Conservation (phyloP, 1,140 invertebrate genomes). For the Chironomus striatipennis region DNA sequence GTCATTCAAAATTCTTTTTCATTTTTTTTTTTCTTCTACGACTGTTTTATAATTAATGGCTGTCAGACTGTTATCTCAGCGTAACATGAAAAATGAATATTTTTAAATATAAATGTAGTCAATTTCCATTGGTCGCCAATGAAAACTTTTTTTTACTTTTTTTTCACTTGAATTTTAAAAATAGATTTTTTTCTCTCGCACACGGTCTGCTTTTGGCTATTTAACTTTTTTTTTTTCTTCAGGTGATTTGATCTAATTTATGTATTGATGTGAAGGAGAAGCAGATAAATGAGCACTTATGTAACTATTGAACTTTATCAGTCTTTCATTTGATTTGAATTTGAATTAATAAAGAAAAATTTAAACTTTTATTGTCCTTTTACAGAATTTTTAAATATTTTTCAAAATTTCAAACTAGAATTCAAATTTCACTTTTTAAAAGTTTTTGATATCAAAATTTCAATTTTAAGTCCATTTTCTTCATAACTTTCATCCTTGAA, state of each 20-base stretch:
- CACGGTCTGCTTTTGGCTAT: neutral
- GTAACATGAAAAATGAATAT: neutral
- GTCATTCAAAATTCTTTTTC: too few species aligned
- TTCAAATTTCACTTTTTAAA: neutral
- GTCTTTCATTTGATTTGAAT: neutral
- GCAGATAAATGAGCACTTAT: too few species aligned
- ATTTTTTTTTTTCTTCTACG: too few species aligned
- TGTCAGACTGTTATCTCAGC: too few species aligned
- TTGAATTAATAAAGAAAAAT: neutral
- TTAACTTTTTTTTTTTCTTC: neutral
- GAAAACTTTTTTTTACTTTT: neutral
- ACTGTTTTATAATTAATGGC: too few species aligned
- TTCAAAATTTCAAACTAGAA: neutral
- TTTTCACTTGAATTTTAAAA: neutral
- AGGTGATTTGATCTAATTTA: constrained; percentile 14
- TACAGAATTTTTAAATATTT: neutral
- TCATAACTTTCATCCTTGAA: too few species aligned
- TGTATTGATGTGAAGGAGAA: neutral
- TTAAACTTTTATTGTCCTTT: neutral
- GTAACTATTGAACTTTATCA: neutral
- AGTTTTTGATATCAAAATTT: neutral
- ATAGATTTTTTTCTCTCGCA: neutral
- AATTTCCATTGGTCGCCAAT: neutral
- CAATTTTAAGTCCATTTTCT: neutral
- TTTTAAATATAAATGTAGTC: neutral